Conservation (phyloP, 2,113 vertebrate species). For the Leuciscus idus region DNA sequence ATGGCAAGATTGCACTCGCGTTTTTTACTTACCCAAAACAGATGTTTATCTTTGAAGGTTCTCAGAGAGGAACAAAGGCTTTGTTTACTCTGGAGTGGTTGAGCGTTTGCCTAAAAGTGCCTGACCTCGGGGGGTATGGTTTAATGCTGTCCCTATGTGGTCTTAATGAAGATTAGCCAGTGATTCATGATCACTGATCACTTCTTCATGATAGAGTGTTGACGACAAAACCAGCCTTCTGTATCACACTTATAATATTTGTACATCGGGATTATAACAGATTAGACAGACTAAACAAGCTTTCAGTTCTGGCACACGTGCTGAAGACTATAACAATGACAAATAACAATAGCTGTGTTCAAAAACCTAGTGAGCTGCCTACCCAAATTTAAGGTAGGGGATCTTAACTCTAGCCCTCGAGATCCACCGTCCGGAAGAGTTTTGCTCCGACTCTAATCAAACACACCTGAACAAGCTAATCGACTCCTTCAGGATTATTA, state of each 20-base stretch:
- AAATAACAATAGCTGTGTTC: background rate
- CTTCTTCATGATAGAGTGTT: background rate
- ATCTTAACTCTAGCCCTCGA: too few species aligned
- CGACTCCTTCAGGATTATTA: too few species aligned
- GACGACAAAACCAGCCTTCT: background rate
- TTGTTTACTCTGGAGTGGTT: slow-evolving; percentile 9
- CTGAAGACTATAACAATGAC: background rate
- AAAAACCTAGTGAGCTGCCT: background rate
- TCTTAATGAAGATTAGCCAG: background rate
- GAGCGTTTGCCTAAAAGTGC: background rate
- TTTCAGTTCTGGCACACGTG: background rate
- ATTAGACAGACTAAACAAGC: background rate
- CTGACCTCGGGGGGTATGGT: slow-evolving; percentile 6
- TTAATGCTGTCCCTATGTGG: slow-evolving; percentile 19
- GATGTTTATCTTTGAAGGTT: slow-evolving; percentile 43
- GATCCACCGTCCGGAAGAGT: too few species aligned
- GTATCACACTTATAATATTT: slow-evolving; percentile 8
- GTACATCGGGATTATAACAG: background rate
- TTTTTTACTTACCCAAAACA: slow-evolving; percentile 40
- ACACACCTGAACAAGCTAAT: too few species aligned
- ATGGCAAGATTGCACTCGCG: slow-evolving; percentile 38
- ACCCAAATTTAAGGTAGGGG: background rate
- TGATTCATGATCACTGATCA: background rate
- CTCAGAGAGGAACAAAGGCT: slow-evolving; percentile 32
- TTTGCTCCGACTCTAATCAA: too few species aligned